A percentile compares a stretch with the other conserved stretches of the same genome.
These are phyloP conservation scores for Sitobion miscanthi DNA, from an alignment of 1,140 invertebrate genomes.

Conservation along the genomic window DNA sequence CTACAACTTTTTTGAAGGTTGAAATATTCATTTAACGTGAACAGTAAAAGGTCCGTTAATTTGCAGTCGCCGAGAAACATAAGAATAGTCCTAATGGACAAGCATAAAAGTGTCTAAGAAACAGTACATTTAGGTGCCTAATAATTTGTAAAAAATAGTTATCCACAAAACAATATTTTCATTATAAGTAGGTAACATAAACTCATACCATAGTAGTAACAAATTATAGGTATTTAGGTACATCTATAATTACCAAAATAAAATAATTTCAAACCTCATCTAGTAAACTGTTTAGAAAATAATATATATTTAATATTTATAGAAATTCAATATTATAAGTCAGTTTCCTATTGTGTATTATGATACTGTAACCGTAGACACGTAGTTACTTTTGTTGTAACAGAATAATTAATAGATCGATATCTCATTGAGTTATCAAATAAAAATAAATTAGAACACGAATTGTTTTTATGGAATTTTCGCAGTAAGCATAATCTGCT, in stretches of 20 bases:
- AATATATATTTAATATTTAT: neutral
- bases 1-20: neutral
- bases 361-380: neutral
- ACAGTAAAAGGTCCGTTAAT: neutral
- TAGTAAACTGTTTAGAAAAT: neutral
- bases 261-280: neutral
- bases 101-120: neutral
- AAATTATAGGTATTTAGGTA: neutral
- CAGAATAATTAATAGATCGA: neutral
- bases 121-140: neutral
- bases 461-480: neutral
- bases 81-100: constrained; percentile 21
- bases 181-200: neutral
- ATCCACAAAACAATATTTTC: constrained; percentile 2
- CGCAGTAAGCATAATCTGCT: neutral
- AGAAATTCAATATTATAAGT: neutral
- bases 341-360: neutral
- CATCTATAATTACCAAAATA: neutral
- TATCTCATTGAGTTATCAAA: neutral
- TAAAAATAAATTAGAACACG: neutral
- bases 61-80: neutral
- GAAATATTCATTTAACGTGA: neutral
- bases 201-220: neutral
- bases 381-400: neutral
- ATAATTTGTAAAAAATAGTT: neutral